A percentile compares a stretch with the other conserved stretches of the same genome.
Conservation (phyloP, 2,888 invertebrate genomes). For the Drosophila mercatorum region DNA sequence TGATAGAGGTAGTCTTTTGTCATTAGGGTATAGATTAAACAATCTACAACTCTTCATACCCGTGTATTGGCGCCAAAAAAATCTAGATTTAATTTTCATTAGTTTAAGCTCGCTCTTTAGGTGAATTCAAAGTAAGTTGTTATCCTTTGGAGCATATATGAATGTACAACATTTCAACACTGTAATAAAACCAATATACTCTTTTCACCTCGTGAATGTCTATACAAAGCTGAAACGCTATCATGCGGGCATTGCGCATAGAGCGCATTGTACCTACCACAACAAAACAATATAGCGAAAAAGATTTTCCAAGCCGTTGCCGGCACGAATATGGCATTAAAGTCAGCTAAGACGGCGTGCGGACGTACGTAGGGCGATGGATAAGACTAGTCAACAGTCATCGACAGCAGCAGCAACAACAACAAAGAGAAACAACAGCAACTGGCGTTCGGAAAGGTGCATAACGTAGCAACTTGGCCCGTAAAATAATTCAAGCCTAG, state of each 20-base stretch:
- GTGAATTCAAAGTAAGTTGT: too few relatives aligned
- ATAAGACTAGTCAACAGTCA: constrained; percentile 52
- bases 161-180: not conserved
- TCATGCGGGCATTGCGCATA: constrained; percentile 22
- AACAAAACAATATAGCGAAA: constrained; percentile 26
- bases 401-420: constrained; percentile 28
- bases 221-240: constrained; percentile 11
- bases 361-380: constrained; percentile 34
- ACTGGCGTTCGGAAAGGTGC: constrained; percentile 40
- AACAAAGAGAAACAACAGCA: constrained; percentile 33
- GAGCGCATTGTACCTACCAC: constrained; percentile 31
- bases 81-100: too few relatives aligned
- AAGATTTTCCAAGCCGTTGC: constrained; percentile 35
- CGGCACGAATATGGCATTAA: constrained; percentile 79
- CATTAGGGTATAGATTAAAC: too few relatives aligned
- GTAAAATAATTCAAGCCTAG: constrained; percentile 46
- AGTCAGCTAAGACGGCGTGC: constrained; percentile 37
- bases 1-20: too few relatives aligned
- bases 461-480: constrained; percentile 46
- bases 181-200: not conserved
- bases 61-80: too few relatives aligned
- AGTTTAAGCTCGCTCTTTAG: too few relatives aligned
- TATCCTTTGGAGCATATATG: too few relatives aligned
- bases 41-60: too few relatives aligned
- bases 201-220: not conserved